Percentiles rank a stretch among this genome's conserved stretches.
Evolutionary conservation across 2,888 invertebrate genomes (phyloP).

Genomic region (Acleris cristana): DNA sequence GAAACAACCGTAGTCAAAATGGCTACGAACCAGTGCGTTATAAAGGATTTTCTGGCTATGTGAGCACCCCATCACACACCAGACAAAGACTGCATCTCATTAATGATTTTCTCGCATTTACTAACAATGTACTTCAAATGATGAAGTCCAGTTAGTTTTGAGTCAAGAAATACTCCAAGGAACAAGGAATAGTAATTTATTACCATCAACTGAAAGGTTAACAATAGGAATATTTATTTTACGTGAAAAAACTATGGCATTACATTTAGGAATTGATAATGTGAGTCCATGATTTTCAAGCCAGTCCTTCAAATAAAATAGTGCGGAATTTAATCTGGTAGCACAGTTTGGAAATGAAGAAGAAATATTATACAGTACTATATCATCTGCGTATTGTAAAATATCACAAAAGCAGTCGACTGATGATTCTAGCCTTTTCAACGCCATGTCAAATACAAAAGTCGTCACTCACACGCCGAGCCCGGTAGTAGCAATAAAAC

Average conservation of each 20-base stretch:
- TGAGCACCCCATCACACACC: not conserved
- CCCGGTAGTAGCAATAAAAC: too few species aligned
- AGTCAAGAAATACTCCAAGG: constrained; percentile 1
- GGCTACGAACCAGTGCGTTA: not conserved
- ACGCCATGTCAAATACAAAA: too few species aligned
- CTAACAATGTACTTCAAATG: not conserved
- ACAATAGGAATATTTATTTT: not conserved
- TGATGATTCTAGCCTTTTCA: too few species aligned
- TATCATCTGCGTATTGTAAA: not conserved
- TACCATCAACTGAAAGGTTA: not conserved
- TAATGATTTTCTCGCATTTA: not conserved
- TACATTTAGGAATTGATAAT: not conserved
- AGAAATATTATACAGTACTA: not conserved
- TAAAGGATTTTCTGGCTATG: not conserved
- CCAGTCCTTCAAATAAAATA: not conserved
- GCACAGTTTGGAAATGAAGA: not conserved
- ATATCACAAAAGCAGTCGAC: not conserved
- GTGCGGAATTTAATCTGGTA: not conserved
- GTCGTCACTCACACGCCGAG: too few species aligned
- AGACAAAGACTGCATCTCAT: not conserved
- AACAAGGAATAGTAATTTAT: not conserved
- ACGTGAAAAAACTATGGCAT: not conserved
- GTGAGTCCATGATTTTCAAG: not conserved
- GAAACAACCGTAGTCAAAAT: not conserved
- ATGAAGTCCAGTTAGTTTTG: not conserved